Evolutionary conservation across 2,888 invertebrate genomes (phyloP).

Genomic region (Thymelicus acteon): DNA sequence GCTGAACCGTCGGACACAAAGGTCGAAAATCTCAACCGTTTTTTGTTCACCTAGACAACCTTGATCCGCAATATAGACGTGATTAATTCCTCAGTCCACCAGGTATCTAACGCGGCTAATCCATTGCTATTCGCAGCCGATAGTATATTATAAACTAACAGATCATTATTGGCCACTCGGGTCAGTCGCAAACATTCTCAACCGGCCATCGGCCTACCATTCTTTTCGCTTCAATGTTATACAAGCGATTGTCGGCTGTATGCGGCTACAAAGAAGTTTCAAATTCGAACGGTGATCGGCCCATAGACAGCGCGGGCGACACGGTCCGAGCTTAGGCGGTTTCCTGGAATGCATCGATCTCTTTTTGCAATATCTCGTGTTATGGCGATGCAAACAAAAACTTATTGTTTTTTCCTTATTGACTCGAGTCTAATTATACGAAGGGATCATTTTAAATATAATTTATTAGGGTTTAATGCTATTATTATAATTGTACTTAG

Average conservation of each 20-base stretch:
- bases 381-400: slow-evolving; percentile 56
- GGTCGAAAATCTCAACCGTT: slow-evolving; percentile 40
- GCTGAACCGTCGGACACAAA: slow-evolving; percentile 3
- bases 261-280: slow-evolving; percentile 50
- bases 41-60: slow-evolving; percentile 14
- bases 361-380: slow-evolving; percentile 77
- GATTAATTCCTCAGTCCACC: slow-evolving; percentile 3
- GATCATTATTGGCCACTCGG: slow-evolving; percentile 82
- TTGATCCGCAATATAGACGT: slow-evolving; percentile 1
- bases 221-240: slow-evolving; percentile 47
- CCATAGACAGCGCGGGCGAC: slow-evolving; percentile 59
- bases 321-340: slow-evolving; percentile 69
- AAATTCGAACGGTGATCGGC: slow-evolving; percentile 53
- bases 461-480: too few relatives aligned
- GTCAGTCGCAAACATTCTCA: slow-evolving; percentile 81
- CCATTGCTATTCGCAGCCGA: slow-evolving; percentile 17
- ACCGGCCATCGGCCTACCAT: slow-evolving; percentile 79
- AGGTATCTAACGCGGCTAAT: neutral
- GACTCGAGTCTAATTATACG: slow-evolving; percentile 34
- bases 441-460: slow-evolving; percentile 22
- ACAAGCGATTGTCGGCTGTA: slow-evolving; percentile 58
- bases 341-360: slow-evolving; percentile 79
- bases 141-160: slow-evolving; percentile 71
- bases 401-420: slow-evolving; percentile 62
- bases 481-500: too few relatives aligned